Conservation (phyloP, 2,797 vertebrate genomes). For the Protonibea diacanthus region DNA sequence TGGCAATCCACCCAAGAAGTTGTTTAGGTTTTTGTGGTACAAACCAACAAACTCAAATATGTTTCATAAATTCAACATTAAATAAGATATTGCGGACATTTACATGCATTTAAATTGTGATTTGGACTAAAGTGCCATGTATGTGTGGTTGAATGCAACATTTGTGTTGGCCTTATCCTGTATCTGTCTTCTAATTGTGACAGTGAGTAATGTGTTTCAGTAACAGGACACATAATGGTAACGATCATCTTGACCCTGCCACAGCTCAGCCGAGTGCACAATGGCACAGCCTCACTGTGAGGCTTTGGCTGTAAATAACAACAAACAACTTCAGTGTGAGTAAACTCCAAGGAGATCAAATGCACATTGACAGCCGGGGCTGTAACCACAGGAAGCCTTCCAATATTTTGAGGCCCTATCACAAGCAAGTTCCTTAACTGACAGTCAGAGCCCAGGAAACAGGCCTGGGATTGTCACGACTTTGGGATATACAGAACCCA, state of each 20-base stretch:
- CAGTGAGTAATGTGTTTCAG: conserved; percentile 37
- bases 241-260: conserved; percentile 44
- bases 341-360: conserved; percentile 74
- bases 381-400: conserved; percentile 75
- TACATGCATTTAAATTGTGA: not conserved
- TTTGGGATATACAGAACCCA: conserved; percentile 50
- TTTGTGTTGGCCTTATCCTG: conserved; percentile 11
- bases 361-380: conserved; percentile 75
- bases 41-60: too few relatives aligned
- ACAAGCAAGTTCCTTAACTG: conserved; percentile 66
- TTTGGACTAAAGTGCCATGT: not conserved
- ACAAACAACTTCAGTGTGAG: conserved; percentile 68
- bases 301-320: conserved; percentile 70
- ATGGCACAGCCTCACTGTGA: conserved; percentile 43
- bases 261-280: conserved; percentile 22
- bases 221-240: conserved; percentile 37
- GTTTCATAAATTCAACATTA: not conserved
- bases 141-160: not conserved
- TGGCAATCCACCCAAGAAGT: not conserved
- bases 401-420: conserved; percentile 69
- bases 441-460: conserved; percentile 68
- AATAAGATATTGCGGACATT: not conserved
- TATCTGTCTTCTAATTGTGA: conserved; percentile 19
- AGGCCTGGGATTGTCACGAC: conserved; percentile 61
- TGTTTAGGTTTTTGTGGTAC: not conserved